Evolutionary conservation across 1,140 invertebrate genomes (phyloP).

Genomic region (Drosophila ficusphila): DNA sequence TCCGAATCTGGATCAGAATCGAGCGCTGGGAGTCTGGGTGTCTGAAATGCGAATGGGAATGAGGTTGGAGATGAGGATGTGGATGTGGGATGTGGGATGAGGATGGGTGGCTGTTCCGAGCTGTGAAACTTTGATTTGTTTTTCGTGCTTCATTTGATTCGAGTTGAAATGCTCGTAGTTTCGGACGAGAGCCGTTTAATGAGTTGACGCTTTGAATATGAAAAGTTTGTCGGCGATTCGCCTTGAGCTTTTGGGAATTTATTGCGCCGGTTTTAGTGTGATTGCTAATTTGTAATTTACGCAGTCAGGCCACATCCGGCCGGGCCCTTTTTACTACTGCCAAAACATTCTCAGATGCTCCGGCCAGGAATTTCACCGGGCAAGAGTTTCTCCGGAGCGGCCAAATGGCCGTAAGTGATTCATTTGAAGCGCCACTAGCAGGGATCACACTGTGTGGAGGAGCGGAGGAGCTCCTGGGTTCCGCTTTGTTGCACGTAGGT

Average conservation of each 20-base stretch:
- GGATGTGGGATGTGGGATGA: not conserved
- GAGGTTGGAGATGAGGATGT: too few relatives aligned
- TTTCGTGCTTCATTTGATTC: slow-evolving; percentile 79
- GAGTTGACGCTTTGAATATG: slow-evolving; percentile 82
- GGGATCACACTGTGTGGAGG: too few relatives aligned
- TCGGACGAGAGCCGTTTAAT: slow-evolving; percentile 67
- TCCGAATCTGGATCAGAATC: slow-evolving; percentile 13
- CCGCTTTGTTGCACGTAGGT: slow-evolving; percentile 74
- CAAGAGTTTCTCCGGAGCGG: slow-evolving; percentile 33
- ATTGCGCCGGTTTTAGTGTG: slow-evolving; percentile 74
- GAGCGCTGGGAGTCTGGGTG: not conserved
- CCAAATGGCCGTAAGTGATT: slow-evolving; percentile 75
- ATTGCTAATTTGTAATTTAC: slow-evolving; percentile 83
- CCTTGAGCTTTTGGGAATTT: slow-evolving; percentile 58
- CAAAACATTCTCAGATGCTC: slow-evolving; percentile 45
- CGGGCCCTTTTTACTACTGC: slow-evolving; percentile 66
- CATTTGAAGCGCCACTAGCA: slow-evolving; percentile 69
- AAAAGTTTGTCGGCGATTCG: slow-evolving; percentile 56
- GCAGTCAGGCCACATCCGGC: slow-evolving; percentile 71
- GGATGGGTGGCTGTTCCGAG: slow-evolving; percentile 8
- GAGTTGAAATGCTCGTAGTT: slow-evolving; percentile 64
- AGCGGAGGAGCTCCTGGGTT: slow-evolving; percentile 8
- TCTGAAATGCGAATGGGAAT: not conserved
- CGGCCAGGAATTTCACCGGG: slow-evolving; percentile 1
- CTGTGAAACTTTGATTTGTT: slow-evolving; percentile 74